Evolutionary conservation across 1,140 invertebrate genomes (phyloP).

Genomic region (Scylla paramamosain): DNA sequence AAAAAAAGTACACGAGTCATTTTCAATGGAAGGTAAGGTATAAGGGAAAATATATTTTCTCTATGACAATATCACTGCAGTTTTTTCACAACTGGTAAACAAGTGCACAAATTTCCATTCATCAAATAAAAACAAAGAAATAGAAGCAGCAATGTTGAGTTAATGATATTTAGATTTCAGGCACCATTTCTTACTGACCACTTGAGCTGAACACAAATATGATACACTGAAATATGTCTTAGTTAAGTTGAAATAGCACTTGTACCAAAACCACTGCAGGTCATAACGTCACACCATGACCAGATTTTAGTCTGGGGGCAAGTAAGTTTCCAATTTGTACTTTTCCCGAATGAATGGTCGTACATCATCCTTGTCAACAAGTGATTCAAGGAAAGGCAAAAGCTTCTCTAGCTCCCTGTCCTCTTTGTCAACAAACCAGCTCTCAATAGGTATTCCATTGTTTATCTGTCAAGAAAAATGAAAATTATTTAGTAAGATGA

Average conservation of each 20-base stretch:
- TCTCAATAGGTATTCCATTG: conserved; percentile 98
- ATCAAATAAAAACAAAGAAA: background rate
- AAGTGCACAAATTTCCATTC: background rate
- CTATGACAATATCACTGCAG: background rate
- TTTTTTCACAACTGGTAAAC: background rate
- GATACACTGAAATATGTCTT: conserved; percentile 35
- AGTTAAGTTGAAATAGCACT: conserved; percentile 18
- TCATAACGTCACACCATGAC: conserved; percentile 11
- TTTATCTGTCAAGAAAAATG: conserved; percentile 87
- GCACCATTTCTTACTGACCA: conserved; percentile 43
- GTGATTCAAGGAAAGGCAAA: conserved; percentile 92
- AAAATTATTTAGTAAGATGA: too few species aligned
- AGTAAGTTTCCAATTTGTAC: conserved; percentile 92
- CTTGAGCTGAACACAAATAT: conserved; percentile 47
- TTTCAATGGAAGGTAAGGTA: background rate
- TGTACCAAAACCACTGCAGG: conserved; percentile 5
- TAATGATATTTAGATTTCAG: conserved; percentile 33
- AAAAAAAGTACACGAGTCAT: background rate
- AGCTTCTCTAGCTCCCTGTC: conserved; percentile 96
- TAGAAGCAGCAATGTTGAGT: background rate
- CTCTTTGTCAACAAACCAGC: conserved; percentile 96
- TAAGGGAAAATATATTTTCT: conserved; percentile 5
- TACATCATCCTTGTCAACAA: conserved; percentile 92
- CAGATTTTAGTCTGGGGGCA: conserved; percentile 88
- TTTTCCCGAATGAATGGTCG: conserved; percentile 93